phyloP scores from a whole-genome alignment of 2,113 vertebrate genomes.

The Chrysemys picta region DNA sequence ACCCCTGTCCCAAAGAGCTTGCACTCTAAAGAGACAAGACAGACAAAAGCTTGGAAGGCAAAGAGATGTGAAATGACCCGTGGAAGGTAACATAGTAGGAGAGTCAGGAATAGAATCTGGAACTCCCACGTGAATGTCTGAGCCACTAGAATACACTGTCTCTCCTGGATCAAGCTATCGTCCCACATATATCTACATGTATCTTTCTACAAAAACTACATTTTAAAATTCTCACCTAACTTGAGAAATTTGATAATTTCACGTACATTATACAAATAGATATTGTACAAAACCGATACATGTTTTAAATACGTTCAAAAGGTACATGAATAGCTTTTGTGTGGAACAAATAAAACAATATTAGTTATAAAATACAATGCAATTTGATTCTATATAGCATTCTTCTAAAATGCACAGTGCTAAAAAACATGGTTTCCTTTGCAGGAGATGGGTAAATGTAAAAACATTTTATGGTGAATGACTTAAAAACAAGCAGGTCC shows the following conservation, averaged over 20 bases:
- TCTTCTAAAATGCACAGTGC: not conserved
- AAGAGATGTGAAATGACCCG: not conserved
- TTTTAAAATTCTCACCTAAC: not conserved
- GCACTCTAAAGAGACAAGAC: not conserved
- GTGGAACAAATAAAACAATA: not conserved
- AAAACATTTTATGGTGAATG: not conserved
- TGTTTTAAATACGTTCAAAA: not conserved
- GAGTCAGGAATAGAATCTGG: not conserved
- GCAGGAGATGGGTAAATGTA: not conserved
- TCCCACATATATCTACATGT: not conserved
- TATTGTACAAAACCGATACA: not conserved
- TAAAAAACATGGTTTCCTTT: not conserved
- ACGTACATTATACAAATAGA: not conserved
- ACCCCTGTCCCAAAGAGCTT: not conserved
- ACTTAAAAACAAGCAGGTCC: not conserved
- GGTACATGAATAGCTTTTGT: not conserved
- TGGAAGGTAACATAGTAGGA: not conserved
- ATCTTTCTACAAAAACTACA: not conserved
- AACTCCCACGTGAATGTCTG: no score
- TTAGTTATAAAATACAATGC: not conserved
- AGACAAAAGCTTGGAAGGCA: not conserved
- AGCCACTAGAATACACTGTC: not conserved
- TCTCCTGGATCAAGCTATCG: not conserved
- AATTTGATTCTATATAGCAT: not conserved
- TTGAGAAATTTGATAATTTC: not conserved